Evolutionary conservation across 2,888 invertebrate species (phyloP).

Genomic region (Agonum fuliginosum): DNA sequence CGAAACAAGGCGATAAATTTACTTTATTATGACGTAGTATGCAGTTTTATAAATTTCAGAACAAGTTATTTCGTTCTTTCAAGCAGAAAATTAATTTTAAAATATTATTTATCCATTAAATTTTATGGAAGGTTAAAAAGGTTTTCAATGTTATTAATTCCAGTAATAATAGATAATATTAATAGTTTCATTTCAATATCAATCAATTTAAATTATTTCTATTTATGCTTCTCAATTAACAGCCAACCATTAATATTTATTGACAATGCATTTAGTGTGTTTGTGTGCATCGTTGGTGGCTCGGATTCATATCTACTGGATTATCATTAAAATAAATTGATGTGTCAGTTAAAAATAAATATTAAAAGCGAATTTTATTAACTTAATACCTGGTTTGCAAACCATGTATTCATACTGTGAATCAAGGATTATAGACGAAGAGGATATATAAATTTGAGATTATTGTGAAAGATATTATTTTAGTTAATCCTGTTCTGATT

Average conservation of each 20-base stretch:
- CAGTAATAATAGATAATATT: background rate
- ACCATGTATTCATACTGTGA: background rate
- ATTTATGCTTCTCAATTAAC: background rate
- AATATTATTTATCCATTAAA: background rate
- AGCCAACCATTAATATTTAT: background rate
- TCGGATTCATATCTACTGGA: background rate
- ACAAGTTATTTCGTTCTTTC: background rate
- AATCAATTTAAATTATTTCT: background rate
- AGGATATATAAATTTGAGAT: background rate
- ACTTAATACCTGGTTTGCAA: background rate
- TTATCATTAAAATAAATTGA: background rate
- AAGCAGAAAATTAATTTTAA: background rate
- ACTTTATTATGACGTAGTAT: background rate
- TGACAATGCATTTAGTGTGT: background rate
- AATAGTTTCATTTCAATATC: background rate
- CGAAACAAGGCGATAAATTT: conserved; percentile 1
- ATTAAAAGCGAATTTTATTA: background rate
- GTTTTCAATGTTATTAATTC: background rate
- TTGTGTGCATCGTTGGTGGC: background rate
- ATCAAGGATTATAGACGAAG: background rate
- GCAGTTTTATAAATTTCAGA: background rate
- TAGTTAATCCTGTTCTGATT: too few species aligned
- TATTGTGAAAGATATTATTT: background rate
- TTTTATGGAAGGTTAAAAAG: background rate
- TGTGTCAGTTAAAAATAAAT: background rate